Percentiles rank a stretch among this genome's conserved stretches.
Conservation (phyloP, 2,113 vertebrate genomes). For the Vimba vimba region DNA sequence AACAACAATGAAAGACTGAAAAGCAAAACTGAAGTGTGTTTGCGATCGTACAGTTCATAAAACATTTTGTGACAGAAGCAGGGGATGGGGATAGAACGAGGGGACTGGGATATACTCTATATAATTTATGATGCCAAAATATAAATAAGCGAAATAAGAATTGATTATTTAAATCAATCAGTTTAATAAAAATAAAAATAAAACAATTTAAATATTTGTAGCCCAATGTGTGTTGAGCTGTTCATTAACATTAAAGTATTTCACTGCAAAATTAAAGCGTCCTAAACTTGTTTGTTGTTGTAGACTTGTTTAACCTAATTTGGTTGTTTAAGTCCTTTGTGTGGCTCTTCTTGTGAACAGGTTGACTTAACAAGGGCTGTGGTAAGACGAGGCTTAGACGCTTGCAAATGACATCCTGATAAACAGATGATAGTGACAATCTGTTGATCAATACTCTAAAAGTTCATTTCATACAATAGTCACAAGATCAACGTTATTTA, state of each 20-base stretch:
- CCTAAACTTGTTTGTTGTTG: not conserved
- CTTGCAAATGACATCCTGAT: not conserved
- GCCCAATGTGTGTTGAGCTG: not conserved
- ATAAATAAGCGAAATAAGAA: not conserved
- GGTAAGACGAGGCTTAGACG: not conserved
- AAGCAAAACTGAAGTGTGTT: constrained; percentile 45
- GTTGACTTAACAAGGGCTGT: not conserved
- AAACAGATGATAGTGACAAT: not conserved
- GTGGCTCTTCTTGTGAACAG: constrained; percentile 1
- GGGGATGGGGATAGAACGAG: constrained; percentile 12
- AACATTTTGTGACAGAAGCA: constrained; percentile 19
- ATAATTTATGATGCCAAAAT: not conserved
- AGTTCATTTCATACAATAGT: not conserved
- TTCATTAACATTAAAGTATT: not conserved
- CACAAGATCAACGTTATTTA: not conserved
- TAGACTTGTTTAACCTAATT: not conserved
- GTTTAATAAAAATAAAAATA: not conserved
- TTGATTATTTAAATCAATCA: not conserved
- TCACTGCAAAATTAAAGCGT: not conserved
- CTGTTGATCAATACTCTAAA: constrained; percentile 4
- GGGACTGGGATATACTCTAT: not conserved
- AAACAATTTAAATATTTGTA: not conserved
- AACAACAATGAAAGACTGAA: not conserved
- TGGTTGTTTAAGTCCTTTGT: constrained; percentile 4
- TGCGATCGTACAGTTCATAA: constrained; percentile 22